These are phyloP conservation scores for Linnaemya vulpina DNA, from an alignment of 2,888 invertebrate species.

Conservation along the genomic window DNA sequence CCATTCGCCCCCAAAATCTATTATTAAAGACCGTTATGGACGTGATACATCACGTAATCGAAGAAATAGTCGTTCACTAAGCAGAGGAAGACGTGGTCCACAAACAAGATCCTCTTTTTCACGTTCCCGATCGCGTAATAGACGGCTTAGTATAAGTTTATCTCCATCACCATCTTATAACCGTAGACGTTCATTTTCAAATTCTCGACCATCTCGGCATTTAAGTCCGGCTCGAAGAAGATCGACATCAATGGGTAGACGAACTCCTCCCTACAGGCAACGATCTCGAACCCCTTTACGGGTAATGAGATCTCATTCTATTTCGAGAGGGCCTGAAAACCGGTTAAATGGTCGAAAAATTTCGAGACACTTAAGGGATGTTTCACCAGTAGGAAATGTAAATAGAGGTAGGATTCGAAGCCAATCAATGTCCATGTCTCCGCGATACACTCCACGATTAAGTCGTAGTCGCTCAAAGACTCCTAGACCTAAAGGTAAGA, in stretches of 20 bases:
- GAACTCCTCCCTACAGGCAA: constrained; percentile 73
- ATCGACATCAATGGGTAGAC: constrained; percentile 74
- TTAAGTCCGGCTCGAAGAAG: constrained; percentile 76
- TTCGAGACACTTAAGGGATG: constrained; percentile 65
- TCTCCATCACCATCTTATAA: constrained; percentile 78
- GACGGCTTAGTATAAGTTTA: constrained; percentile 79
- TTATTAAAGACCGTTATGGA: constrained; percentile 81
- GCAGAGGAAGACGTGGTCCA: constrained; percentile 76
- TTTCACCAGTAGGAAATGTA: constrained; percentile 62
- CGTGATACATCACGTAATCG: constrained; percentile 86
- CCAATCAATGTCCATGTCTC: constrained; percentile 73
- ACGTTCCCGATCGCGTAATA: constrained; percentile 72
- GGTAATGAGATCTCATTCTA: constrained; percentile 80
- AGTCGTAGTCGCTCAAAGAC: constrained; percentile 79
- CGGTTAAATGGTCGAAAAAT: constrained; percentile 76
- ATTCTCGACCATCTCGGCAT: constrained; percentile 67
- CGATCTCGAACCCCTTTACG: constrained; percentile 75
- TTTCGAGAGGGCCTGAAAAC: constrained; percentile 73
- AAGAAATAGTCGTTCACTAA: constrained; percentile 81
- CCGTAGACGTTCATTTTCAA: constrained; percentile 70
- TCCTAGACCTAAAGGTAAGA: constrained; percentile 76
- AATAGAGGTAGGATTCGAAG: constrained; percentile 65
- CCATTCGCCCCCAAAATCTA: constrained; percentile 70
- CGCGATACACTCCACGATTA: constrained; percentile 81
- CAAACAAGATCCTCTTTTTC: constrained; percentile 79